Conservation (phyloP, 2,797 vertebrate genomes). For the Tauraco hartlaubi region DNA sequence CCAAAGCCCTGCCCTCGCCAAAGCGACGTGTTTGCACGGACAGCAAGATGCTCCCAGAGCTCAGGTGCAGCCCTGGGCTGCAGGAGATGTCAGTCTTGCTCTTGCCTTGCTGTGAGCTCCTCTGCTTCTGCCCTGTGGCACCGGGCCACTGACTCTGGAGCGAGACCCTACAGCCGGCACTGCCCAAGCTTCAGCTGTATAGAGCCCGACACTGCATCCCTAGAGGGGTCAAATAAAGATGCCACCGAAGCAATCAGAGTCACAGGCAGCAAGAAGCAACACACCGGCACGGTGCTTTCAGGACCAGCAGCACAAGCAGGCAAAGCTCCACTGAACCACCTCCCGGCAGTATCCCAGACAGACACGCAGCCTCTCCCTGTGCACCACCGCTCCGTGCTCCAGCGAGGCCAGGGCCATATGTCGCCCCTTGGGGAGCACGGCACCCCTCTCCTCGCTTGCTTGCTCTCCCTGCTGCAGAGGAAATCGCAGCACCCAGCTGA, state of each 20-base stretch:
- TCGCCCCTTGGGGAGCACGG: neutral
- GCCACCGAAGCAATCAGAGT: neutral
- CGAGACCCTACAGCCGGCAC: neutral
- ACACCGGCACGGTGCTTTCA: fast-evolving
- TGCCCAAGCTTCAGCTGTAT: neutral
- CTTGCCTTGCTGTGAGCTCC: neutral
- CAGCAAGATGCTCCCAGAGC: neutral
- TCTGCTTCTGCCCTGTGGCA: neutral
- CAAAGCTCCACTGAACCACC: neutral
- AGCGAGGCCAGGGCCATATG: neutral
- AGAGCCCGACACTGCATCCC: neutral
- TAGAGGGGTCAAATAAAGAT: neutral
- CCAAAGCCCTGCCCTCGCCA: fast-evolving
- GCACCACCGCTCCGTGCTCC: fast-evolving
- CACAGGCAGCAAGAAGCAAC: neutral
- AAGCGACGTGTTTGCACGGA: fast-evolving
- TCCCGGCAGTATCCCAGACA: fast-evolving
- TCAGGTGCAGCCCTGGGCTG: neutral
- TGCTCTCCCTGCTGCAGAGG: neutral
- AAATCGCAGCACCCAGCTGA: slow-evolving; percentile 38
- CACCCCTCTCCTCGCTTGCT: neutral
- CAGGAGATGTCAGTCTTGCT: neutral
- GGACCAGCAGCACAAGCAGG: neutral
- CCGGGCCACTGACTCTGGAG: neutral
- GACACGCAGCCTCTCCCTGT: neutral